These are phyloP conservation scores for Poecile montanus DNA, from an alignment of 2,797 vertebrate species.

Conservation along the genomic window DNA sequence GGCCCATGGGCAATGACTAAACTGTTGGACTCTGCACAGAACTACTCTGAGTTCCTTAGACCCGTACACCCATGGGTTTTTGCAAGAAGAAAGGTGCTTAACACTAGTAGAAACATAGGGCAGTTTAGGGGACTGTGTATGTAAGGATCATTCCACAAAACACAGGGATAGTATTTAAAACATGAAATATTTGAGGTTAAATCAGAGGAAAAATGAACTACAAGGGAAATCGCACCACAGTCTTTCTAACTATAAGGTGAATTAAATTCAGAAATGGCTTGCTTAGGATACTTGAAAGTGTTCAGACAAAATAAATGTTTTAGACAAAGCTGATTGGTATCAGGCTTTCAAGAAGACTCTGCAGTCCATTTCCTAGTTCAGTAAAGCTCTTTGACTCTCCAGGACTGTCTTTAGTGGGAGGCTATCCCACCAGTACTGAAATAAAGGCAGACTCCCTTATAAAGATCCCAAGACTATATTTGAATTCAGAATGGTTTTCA, in stretches of 20 bases:
- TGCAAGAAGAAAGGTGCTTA: not conserved
- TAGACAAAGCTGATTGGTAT: not conserved
- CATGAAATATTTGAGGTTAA: not conserved
- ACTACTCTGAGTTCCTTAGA: not conserved
- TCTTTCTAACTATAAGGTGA: not conserved
- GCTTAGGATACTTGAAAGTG: not conserved
- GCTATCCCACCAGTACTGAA: not conserved
- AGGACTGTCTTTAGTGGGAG: not conserved
- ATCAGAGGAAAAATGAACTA: not conserved
- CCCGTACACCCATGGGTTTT: not conserved
- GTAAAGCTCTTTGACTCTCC: not conserved
- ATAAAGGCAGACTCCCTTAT: not conserved
- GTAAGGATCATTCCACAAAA: not conserved
- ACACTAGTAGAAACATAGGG: not conserved
- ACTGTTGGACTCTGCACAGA: not conserved
- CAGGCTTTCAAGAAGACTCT: not conserved
- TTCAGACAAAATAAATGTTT: not conserved
- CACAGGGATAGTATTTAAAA: not conserved
- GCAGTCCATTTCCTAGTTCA: not conserved
- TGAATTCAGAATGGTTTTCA: not conserved
- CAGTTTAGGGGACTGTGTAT: not conserved
- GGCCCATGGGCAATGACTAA: fast-evolving
- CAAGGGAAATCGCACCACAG: not conserved
- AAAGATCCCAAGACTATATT: not conserved
- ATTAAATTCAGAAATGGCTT: not conserved